Base-by-base conservation (phyloP, 2,888 invertebrate genomes). In the Acrobasis repandana region DNA sequence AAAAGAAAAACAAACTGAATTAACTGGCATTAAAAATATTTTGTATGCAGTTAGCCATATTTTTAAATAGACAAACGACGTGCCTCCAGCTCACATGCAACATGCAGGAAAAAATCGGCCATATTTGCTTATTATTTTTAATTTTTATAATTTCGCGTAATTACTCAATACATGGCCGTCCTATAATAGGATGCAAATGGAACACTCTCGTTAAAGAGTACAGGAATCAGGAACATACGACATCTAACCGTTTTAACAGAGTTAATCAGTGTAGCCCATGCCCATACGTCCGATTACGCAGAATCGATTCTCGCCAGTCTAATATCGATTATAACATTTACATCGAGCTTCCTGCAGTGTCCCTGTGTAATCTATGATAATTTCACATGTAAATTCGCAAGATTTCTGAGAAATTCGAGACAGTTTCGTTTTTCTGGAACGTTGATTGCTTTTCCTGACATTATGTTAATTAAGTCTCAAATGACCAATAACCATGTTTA, bases 241-340 rank as follows among this genome's bases (percentile, higher is more conserved):
- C 48, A 28, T 58, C 14, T 58, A 56, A 36, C 20, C 38, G 28
- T 56, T 6, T 9, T 20, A 50, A 50, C 49, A 48, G 70, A 70
- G 70, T 77, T 86, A 87, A 86, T 88, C 83, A 85, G 77, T 78
- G 81, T 79, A 79, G 77, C 82, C 75, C 76, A 72, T 80, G 77
- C 82, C 76, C 76, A 73, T 78, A 77, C 80, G 77, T 83, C 73
- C 79, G 81, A 80, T 82, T 87, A 88, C 85, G 73, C 68, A 76
- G 85, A 88, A 86, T 81, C 85, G 85, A 85, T 83, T 82, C 80
- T 61, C 77, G 76, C 76, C 77, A 78, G 80, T 83, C 83, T 82
- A 84, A 87, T 82, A 86, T 83, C 83, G 85, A 86, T 88, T 84
- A 88, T 82, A 83, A 83, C 81, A 82, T 85, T 85, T 82, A 83